Conservation (phyloP, 2,888 invertebrate species). For the Rhodophaea formosa region DNA sequence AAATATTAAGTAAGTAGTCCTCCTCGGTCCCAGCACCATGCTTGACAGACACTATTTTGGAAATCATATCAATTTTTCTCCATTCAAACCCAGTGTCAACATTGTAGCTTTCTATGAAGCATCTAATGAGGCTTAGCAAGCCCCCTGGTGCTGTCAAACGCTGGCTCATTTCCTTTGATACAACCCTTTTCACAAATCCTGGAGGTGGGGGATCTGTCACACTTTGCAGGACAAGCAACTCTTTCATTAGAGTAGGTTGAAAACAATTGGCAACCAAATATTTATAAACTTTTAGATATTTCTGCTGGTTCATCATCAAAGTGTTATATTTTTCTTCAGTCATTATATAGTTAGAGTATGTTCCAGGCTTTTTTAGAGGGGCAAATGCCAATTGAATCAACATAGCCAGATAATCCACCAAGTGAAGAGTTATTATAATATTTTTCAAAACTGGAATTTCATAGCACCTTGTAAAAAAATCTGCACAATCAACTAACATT, state of each 20-base stretch:
- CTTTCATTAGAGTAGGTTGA: slow-evolving; percentile 83
- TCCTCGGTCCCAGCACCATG: slow-evolving; percentile 66
- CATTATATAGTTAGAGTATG: slow-evolving; percentile 71
- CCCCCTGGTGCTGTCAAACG: slow-evolving; percentile 83
- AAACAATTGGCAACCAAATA: slow-evolving; percentile 79
- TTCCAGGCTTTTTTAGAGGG: slow-evolving; percentile 82
- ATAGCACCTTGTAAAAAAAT: slow-evolving; percentile 72
- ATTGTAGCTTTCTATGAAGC: slow-evolving; percentile 81
- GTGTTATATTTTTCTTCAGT: slow-evolving; percentile 77
- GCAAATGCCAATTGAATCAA: slow-evolving; percentile 86
- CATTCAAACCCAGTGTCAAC: slow-evolving; percentile 83
- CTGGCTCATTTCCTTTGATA: slow-evolving; percentile 82
- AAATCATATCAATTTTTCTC: slow-evolving; percentile 84
- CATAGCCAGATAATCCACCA: slow-evolving; percentile 83
- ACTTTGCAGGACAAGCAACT: slow-evolving; percentile 85
- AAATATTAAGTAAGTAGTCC: slow-evolving; percentile 79
- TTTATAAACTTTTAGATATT: slow-evolving; percentile 74
- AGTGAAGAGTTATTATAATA: slow-evolving; percentile 78
- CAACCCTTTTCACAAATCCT: slow-evolving; percentile 82
- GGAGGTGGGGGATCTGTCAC: slow-evolving; percentile 75
- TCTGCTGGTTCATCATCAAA: slow-evolving; percentile 71
- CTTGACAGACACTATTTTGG: slow-evolving; percentile 82
- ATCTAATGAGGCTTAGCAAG: slow-evolving; percentile 82
- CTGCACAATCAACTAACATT: slow-evolving; percentile 70
- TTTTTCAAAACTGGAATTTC: slow-evolving; percentile 75